phyloP scores from a whole-genome alignment of 2,113 vertebrate genomes.

The Apodemus speciosus region DNA sequence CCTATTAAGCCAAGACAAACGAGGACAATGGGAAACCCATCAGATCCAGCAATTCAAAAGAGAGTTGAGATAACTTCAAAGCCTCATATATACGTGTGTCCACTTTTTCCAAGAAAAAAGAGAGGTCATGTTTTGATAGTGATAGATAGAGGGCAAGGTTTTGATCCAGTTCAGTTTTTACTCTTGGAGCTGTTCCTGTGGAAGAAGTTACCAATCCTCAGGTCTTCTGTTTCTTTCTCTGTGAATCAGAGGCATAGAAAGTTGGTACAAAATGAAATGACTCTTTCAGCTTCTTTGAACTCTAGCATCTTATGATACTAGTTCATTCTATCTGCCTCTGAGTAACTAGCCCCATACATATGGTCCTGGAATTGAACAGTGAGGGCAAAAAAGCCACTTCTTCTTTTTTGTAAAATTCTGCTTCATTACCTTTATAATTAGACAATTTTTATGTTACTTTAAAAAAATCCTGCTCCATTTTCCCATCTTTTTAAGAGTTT shows the following conservation, averaged over 20 bases:
- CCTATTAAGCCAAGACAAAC: background rate
- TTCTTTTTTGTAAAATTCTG: background rate
- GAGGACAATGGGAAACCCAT: background rate
- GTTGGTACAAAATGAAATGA: background rate
- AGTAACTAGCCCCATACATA: background rate
- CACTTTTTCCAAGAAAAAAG: background rate
- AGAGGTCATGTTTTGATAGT: background rate
- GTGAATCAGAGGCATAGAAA: background rate
- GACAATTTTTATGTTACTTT: constrained; percentile 46
- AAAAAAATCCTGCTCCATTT: constrained; percentile 55
- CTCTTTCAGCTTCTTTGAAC: background rate
- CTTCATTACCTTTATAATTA: constrained; percentile 58
- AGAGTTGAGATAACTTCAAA: background rate
- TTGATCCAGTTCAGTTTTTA: background rate
- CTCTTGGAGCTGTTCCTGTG: background rate
- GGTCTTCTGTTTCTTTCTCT: background rate
- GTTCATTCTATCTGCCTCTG: background rate
- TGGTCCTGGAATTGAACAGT: background rate
- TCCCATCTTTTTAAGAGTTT: constrained; percentile 59
- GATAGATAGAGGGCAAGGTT: background rate
- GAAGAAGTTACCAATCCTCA: background rate
- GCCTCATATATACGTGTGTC: background rate
- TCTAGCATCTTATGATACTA: background rate
- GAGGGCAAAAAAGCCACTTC: background rate
- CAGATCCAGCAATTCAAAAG: background rate